phyloP scores from a whole-genome alignment of 2,797 vertebrate species.

The Spea hammondii region DNA sequence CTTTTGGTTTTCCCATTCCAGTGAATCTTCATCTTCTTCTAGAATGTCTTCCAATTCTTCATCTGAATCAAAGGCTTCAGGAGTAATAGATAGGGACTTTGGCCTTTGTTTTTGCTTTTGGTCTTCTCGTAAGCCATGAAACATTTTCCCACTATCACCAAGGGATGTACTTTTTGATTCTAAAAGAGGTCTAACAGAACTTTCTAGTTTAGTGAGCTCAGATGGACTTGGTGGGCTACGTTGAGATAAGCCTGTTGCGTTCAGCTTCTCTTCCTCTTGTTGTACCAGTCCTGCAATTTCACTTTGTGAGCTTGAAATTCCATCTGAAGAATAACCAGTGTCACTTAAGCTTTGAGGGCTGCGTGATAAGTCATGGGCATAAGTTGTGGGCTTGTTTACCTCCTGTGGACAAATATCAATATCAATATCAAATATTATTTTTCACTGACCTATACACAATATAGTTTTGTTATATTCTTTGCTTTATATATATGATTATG shows the following conservation, averaged over 20 bases:
- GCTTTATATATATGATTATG: too few relatives aligned
- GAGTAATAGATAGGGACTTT: conserved; percentile 87
- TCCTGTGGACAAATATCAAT: conserved; percentile 70
- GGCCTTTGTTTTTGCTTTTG: conserved; percentile 85
- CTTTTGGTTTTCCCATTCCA: conserved; percentile 78
- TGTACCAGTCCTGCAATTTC: conserved; percentile 90
- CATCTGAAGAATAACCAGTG: conserved; percentile 96
- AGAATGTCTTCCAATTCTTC: conserved; percentile 91
- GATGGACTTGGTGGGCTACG: conserved; percentile 84
- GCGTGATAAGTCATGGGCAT: conserved; percentile 88
- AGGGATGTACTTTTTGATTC: conserved; percentile 73
- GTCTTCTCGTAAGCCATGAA: conserved; percentile 68
- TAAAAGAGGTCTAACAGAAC: conserved; percentile 84
- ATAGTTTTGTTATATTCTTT: not conserved
- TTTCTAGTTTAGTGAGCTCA: conserved; percentile 91
- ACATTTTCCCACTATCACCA: conserved; percentile 60
- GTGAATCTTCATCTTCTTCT: conserved; percentile 87
- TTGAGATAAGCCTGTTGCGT: conserved; percentile 76
- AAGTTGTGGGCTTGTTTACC: conserved; percentile 79
- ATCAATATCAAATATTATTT: not conserved
- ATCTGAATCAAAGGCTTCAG: conserved; percentile 85
- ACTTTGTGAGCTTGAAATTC: conserved; percentile 92
- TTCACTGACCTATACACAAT: not conserved
- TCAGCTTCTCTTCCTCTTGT: conserved; percentile 90
- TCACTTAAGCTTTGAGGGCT: conserved; percentile 97